Base-by-base conservation (phyloP, 2,888 invertebrate species). In the Calliscelio sp. region DNA sequence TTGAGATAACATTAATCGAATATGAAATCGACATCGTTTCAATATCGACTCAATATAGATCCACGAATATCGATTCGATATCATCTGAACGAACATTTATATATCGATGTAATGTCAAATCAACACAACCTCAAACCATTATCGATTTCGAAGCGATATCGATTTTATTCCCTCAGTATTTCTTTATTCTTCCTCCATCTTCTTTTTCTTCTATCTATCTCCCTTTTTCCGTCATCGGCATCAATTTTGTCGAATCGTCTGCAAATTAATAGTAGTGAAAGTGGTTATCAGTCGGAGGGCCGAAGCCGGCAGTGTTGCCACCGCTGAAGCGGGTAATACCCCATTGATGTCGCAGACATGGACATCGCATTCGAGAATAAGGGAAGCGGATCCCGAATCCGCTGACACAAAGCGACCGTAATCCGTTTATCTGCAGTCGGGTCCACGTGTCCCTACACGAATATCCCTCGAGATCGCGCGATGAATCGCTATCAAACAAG, bases 401-500 rank as follows among this genome's bases (percentile, higher is more conserved):
- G 92, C 91, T 92, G 93, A 93, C 92, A 93, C 93, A 93, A 93
- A 93, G 93, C 93, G 91, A 85, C 92, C 92, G 91, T 93, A 93
- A 93, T 93, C 93, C 93, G 92, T 93, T 93, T 93, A 93, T 93
- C 93, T 93, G 89, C 91, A 91, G 91, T 87, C 86, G 89, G 87
- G 88, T 88, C 88, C 89, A 89, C 89, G 89, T 89, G 89, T 89
- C 88, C 71, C 77, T 61, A 59, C 83, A 55, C 55, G 55, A 53
- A 65, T 70, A 68, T 71, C 65, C 77, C 41, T n/a, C n/a, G n/a
- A 77, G 51, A 73, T 73, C 71, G 65, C 75, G 73, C 65, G 59
- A 71, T 63, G 73, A 85, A 74, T 74, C 32, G 35, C 51, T 35
- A 53, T 68, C 71, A 79, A n/a, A n/a, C n/a, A 82, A 85, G 77